Evolutionary conservation across 2,888 invertebrate species (phyloP), one percentile per base, ranked within the genome.

Genomic region (Amaurobius ferox): DNA sequence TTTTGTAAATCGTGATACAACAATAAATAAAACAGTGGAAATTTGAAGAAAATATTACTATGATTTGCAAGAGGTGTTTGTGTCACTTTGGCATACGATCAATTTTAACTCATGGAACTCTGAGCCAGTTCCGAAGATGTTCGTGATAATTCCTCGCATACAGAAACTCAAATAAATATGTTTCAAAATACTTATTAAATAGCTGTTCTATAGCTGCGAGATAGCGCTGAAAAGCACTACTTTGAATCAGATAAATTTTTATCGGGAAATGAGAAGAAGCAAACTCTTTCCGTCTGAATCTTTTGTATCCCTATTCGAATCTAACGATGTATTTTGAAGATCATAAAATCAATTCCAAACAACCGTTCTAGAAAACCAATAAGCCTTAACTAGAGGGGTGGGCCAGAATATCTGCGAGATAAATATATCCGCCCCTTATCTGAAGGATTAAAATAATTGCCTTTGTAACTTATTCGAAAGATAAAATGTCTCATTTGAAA

Each of bases 381-480:
- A 80, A 79, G 74, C 67, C 39, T 61, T 73, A 68, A 76, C 61
- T 61, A 44, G 62, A 68, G 62, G 62, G 55, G 61, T 39, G 81
- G 64, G 74, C 62, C 32, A 39, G 68, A 73, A 80, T 80, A 73
- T 55, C 81, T 70, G 64, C 62, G 81, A 79, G 72, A 72, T 79
- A 73, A 79, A 79, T 72, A 67, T 67, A 35, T 70, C 39, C 68
- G n/a, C 55, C 55, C n/a, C 72, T 80, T 80, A 80, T 80, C 76
- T 81, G n/a, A 70, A 74, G 81, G 81, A 81, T 81, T 81, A 81
- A 81, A 81, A 81, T 81, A 81, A 81, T 81, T 81, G 81, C 81
- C 70, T 76, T 74, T 30, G 81, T 76, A 81, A 81, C 74, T 81
- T 81, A 81, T 68, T 74, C 81, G 61, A 61, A 62, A 81, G 81